These are phyloP conservation scores for Erithacus rubecula DNA, from an alignment of 2,797 vertebrate genomes.

Conservation along the genomic window DNA sequence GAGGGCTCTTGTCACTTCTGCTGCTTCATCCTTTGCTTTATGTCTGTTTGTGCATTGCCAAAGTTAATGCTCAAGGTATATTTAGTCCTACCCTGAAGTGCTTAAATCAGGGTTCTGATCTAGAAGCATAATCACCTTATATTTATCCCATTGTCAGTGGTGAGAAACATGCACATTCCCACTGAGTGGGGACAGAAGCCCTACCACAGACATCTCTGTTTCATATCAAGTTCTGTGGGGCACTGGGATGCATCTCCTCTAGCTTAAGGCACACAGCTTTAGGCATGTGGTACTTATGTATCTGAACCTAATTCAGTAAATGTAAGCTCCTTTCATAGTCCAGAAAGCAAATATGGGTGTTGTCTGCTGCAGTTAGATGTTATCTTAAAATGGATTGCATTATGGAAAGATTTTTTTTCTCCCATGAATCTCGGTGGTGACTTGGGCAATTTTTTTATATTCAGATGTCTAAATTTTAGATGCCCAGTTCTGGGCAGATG, in stretches of 20 bases:
- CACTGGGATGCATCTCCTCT: neutral
- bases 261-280: neutral
- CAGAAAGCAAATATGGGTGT: neutral
- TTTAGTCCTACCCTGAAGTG: neutral
- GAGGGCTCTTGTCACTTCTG: neutral
- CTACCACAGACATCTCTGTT: neutral
- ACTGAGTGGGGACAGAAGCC: neutral
- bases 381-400: neutral
- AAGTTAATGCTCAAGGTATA: neutral
- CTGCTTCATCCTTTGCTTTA: neutral
- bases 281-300: neutral
- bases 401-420: conserved; percentile 17
- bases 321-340: neutral
- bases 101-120: neutral
- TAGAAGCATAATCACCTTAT: neutral
- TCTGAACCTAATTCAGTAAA: neutral
- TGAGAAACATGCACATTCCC: neutral
- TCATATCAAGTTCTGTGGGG: neutral
- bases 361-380: neutral
- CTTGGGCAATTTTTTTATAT: conserved; percentile 4
- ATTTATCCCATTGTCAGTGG: neutral
- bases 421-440: neutral
- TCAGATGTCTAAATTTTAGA: neutral
- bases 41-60: neutral
- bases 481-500: neutral